Conservation (phyloP, 92 coral and sea anemone species). For the Epizoanthus fatuus region DNA sequence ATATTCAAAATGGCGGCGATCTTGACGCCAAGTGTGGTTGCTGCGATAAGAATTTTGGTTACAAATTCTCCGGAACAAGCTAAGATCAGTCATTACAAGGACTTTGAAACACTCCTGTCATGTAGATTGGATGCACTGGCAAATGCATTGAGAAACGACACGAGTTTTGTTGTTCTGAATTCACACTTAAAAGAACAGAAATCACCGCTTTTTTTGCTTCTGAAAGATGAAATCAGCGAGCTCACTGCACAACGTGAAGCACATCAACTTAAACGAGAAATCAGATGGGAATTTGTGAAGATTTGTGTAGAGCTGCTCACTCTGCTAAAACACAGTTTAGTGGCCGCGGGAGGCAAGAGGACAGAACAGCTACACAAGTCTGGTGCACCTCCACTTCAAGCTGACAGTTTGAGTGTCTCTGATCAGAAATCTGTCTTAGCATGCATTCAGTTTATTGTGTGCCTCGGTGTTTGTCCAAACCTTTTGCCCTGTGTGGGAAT, state of each 20-base stretch:
- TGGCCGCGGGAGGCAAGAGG: not conserved
- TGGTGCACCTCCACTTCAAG: constrained; percentile 60
- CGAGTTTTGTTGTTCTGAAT: not conserved
- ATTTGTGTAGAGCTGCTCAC: constrained; percentile 64
- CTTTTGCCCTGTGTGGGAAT: constrained; percentile 89
- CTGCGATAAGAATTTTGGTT: constrained; percentile 14
- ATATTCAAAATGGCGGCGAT: constrained; percentile 31
- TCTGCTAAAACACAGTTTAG: constrained; percentile 45
- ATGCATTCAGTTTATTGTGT: constrained; percentile 85
- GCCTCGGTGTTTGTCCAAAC: constrained; percentile 90
- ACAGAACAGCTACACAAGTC: not conserved
- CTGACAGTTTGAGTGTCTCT: constrained; percentile 76
- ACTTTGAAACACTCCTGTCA: constrained; percentile 17
- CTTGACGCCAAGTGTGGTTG: not conserved
- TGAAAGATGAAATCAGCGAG: not conserved
- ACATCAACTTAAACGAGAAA: not conserved
- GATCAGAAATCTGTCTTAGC: constrained; percentile 84
- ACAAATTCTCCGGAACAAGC: constrained; percentile 6
- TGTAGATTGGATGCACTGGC: not conserved
- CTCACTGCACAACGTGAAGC: not conserved
- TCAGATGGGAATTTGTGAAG: constrained; percentile 74
- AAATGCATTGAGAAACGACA: constrained; percentile 8
- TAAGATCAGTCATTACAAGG: not conserved
- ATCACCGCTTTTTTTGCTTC: not conserved
- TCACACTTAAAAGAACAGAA: not conserved